Conservation (phyloP, 1,140 invertebrate genomes). For the Neuroterus valhalla region DNA sequence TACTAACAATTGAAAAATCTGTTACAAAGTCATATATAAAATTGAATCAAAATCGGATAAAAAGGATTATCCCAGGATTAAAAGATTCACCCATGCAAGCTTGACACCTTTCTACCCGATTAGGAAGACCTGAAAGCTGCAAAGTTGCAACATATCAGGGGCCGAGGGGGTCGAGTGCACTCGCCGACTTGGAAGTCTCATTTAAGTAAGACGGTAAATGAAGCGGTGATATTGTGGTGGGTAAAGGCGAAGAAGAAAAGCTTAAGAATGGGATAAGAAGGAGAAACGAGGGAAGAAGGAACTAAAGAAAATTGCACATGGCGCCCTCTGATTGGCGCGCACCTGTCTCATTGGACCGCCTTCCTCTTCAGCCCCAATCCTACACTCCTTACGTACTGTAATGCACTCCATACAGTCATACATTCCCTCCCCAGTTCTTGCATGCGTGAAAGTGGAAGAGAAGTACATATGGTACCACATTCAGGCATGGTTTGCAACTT, state of each 20-base stretch:
- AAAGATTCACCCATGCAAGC: conserved; percentile 1
- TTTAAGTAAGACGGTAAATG: conserved; percentile 14
- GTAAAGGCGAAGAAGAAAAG: conserved; percentile 43
- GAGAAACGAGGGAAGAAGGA: conserved; percentile 52
- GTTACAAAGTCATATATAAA: neutral
- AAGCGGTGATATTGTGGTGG: neutral
- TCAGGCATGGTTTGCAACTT: too few species aligned
- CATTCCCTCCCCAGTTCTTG: conserved; percentile 4
- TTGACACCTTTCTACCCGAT: conserved; percentile 20
- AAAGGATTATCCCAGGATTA: neutral
- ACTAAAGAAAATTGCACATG: conserved; percentile 67
- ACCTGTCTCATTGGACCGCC: conserved; percentile 71
- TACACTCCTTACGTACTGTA: conserved; percentile 50
- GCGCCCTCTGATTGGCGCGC: conserved; percentile 69
- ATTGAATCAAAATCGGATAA: neutral
- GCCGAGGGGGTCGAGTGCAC: neutral
- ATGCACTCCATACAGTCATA: conserved; percentile 49
- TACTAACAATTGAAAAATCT: too few species aligned
- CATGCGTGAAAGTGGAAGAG: conserved; percentile 7
- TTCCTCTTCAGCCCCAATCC: conserved; percentile 60
- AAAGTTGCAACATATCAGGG: neutral
- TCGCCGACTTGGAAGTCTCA: neutral
- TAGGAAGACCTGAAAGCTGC: conserved; percentile 23
- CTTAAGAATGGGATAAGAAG: conserved; percentile 45
- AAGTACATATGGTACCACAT: neutral